Base-by-base conservation (phyloP, 2,113 vertebrate species). In the Anolis sagrei region DNA sequence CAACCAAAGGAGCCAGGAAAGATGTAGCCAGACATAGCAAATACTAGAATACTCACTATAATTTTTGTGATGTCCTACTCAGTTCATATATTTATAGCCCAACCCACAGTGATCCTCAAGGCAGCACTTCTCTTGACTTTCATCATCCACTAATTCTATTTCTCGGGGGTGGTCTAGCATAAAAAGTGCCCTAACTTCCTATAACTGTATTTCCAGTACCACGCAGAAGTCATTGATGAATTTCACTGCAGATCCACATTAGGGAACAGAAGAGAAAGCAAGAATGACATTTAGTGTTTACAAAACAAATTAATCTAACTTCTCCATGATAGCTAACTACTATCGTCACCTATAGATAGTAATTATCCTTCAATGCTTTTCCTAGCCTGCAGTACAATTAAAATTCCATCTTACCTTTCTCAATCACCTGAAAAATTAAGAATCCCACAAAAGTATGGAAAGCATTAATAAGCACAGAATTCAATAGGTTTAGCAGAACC, bases 321-420 rank as follows among this genome's bases (percentile, higher is more conserved):
- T 10, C 16, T n/a, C 81, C 51, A 82, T 58, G 32, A 39, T 19
- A 82, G 11, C 8, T 48, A 44, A 39, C 32, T 77, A 25, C 49
- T 79, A 19, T 34, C 25, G 29, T 85, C 87, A 86, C 44, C 90
- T 83, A 82, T n/a, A 21, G 89, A 91, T n/a, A n/a, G 11, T 25
- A 68, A 32, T 85, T 85, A 87, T 51, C 90, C 80, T 84, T 32
- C 19, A 62, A 62, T 90, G 89, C 64, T 92, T n/a, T 89, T 81
- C 66, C 83, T 70, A 73, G 83, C 81, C 83, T 84, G 2, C 1
- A 61, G 25, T 74, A 61, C 83, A 93, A 92, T 91, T 90, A 90
- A 89, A 90, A 32, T 74, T 89, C 89, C 86, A 83, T 89, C 87
- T 90, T 88, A 89, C 76, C 77, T 32, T 51, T 77, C 18, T 44